A percentile compares a stretch with the other conserved stretches of the same genome.
These are phyloP conservation scores for Tipula confusa DNA, from an alignment of 2,888 invertebrate species.

Conservation along the genomic window DNA sequence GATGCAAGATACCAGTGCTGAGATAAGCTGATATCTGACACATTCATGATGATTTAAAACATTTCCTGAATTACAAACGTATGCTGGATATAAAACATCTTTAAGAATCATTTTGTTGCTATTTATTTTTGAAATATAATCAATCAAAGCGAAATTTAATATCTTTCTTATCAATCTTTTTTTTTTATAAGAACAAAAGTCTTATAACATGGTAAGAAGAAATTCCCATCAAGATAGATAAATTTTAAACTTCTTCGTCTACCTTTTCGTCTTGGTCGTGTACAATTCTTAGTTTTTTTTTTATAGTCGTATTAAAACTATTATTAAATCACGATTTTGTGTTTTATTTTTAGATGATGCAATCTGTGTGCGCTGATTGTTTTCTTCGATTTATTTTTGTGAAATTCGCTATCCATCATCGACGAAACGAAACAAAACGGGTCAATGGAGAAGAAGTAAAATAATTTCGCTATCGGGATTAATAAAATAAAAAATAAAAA, in stretches of 20 bases:
- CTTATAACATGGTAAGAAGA: background rate
- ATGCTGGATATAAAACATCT: background rate
- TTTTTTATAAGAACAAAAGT: background rate
- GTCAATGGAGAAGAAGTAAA: background rate
- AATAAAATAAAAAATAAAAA: background rate
- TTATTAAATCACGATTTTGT: conserved; percentile 9
- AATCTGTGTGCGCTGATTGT: background rate
- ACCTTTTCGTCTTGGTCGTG: background rate
- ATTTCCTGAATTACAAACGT: background rate
- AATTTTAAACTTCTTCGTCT: background rate
- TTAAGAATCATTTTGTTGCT: background rate
- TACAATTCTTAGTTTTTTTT: background rate
- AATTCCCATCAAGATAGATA: conserved; percentile 25
- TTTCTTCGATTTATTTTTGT: background rate
- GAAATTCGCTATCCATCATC: conserved; percentile 20
- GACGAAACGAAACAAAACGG: background rate
- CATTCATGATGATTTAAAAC: background rate
- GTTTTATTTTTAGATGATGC: conserved; percentile 14
- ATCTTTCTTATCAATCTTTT: conserved; percentile 21
- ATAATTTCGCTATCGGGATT: background rate
- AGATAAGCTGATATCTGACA: background rate
- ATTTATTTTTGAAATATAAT: conserved; percentile 14
- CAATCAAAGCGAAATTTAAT: background rate
- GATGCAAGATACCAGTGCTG: background rate
- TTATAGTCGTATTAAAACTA: background rate